Base-by-base conservation (phyloP, 2,113 vertebrate genomes). In the Bubo bubo region DNA sequence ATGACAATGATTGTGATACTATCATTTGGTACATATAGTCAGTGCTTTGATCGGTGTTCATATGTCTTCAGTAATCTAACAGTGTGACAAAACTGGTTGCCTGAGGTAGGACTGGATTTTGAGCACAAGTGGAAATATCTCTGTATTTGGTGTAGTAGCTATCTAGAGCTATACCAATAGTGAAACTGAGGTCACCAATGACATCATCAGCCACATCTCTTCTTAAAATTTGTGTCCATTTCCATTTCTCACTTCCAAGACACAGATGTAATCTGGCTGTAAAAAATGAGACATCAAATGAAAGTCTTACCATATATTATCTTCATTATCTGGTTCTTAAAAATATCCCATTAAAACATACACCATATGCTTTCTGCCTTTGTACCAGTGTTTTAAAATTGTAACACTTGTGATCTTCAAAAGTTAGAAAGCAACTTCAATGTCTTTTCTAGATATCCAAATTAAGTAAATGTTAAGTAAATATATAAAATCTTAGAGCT, bases 331-430 rank as follows among this genome's bases (percentile, higher is more conserved):
- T 88, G 49, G n/a, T 59, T 82, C 93, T 81, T 62, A 18, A 80
- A 70, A 95, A 47, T 4, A 32, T 64, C 77, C 70, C 19, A 50
- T 80, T 85, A 75, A 72, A 96, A 67, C 24, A 49, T 26, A 32
- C 72, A 64, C 72, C 55, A 68, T 62, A 75, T 75, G 74, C 43
- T 96, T 90, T 92, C 64, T 91, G 62, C 81, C 80, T 95, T 90
- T 50, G 18, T 83, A 73, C 16, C 16, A 85, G 39, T 60, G 71
- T 87, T 92, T 85, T 90, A 56, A 66, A 93, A 84, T 63, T 67
- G 60, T 68, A 87, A 73, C 91, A 72, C 17, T 73, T 79, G 20
- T 77, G 74, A 87, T 66, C 79, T 91, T 96, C 86, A 88, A 86
- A 86, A 92, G 55, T 66, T 39, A 76, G n/a, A 82, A 84, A 94